phyloP scores from a whole-genome alignment of 2,113 vertebrate genomes.

The Oncorhynchus masou region DNA sequence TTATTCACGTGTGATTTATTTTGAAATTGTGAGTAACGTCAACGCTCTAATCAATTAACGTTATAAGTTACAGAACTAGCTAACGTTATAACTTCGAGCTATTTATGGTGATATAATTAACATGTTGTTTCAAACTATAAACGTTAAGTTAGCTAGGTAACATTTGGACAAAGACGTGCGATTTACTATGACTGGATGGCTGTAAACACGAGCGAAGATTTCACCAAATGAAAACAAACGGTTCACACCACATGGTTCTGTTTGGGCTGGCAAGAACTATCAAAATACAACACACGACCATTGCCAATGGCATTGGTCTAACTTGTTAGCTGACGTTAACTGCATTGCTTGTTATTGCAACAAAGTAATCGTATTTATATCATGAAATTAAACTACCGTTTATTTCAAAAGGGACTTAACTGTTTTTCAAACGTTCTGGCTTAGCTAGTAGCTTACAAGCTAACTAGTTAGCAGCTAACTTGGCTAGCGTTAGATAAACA shows the following conservation, averaged over 20 bases:
- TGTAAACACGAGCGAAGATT: not conserved
- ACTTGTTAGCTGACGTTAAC: too few species aligned
- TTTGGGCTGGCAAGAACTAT: not conserved
- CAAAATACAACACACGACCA: slow-evolving; percentile 10
- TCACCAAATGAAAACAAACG: slow-evolving; percentile 63
- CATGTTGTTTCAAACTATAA: not conserved
- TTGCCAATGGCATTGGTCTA: not conserved
- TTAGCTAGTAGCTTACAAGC: not conserved
- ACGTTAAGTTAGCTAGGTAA: not conserved
- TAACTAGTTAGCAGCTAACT: not conserved
- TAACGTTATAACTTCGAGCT: too few species aligned
- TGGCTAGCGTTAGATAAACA: not conserved
- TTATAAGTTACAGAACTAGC: too few species aligned
- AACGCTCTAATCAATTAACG: too few species aligned
- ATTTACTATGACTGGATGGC: not conserved
- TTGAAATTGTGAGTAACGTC: too few species aligned
- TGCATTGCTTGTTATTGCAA: not conserved
- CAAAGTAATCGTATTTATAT: not conserved
- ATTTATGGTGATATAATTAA: not conserved
- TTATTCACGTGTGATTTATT: too few species aligned
- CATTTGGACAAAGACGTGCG: too few species aligned
- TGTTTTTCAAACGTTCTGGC: not conserved
- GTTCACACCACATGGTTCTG: slow-evolving; percentile 52
- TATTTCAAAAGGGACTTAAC: not conserved
- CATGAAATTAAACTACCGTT: not conserved